Evolutionary conservation across 2,113 vertebrate genomes (phyloP), one percentile per base, ranked within the genome.

Genomic region (Rhinichthys klamathensis): DNA sequence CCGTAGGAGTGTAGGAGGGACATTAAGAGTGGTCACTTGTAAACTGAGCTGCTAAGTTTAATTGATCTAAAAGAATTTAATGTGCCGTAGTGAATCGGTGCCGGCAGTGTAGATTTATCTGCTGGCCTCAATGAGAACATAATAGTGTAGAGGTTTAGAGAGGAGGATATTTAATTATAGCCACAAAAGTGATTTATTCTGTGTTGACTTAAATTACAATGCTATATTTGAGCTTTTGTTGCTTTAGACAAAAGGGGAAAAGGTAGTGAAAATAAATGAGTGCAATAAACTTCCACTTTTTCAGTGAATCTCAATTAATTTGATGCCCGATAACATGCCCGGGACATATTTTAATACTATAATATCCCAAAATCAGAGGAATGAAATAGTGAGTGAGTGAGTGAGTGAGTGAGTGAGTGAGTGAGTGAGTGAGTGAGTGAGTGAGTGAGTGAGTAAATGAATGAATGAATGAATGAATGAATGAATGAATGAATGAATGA

Each of bases 61-160:
- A 95, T 95, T 95, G 95, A 95, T 95, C 94, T 94, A 87, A 92
- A 93, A 89, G 92, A 94, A 92, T 93, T 95, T 95, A 94, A 95
- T 95, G 94, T 92, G 92, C 92, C 92, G 92, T 95, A 94, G 93
- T 95, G 94, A 95, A 95, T 95, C 70, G 92, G 75, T 58, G 92
- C 92, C 93, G 94, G 94, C 95, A 94, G 92, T 87, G 75, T 86
- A 94, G 94, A 95, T 95, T 95, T 95, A 94, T 94, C 91, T 92
- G 89, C 51, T 87, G 84, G 92, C 89, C 91, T 83, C 85, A 84
- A 91, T 90, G 89, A 92, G 93, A 95, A 94, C 93, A 94, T 94
- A 94, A 95, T 94, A 95, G 94, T 93, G 91, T 85, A 85, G 16
- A 89, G 87, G 83, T 93, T 95, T 95, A 90, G 91, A 91, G 88